Evolutionary conservation across 1,140 invertebrate species (phyloP).

Genomic region (Acromyrmex echinatior): DNA sequence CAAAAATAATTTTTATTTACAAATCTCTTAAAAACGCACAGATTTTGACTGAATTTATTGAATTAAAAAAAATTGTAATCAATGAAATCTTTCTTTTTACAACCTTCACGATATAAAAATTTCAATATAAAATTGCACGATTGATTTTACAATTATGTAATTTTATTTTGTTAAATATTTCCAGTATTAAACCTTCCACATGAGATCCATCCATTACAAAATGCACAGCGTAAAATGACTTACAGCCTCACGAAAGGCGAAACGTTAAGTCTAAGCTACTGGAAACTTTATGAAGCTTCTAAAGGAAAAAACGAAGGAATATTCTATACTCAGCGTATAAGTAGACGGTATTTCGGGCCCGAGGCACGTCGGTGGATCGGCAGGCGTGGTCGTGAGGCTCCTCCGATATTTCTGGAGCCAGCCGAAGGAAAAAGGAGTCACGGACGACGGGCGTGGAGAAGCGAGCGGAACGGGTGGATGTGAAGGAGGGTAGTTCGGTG

Average conservation of each 20-base stretch:
- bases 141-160: background rate
- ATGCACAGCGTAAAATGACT: conserved; percentile 34
- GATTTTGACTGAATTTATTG: background rate
- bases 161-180: background rate
- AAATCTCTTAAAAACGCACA: background rate
- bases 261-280: conserved; percentile 48
- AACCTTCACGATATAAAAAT: background rate
- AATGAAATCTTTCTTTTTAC: background rate
- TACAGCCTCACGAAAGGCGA: conserved; percentile 39
- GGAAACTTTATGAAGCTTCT: conserved; percentile 54
- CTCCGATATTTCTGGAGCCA: conserved; percentile 70
- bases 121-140: background rate
- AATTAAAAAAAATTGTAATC: background rate
- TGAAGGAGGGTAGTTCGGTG: conserved; percentile 68
- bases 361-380: conserved; percentile 55
- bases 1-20: conserved; percentile 8
- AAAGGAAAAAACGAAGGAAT: conserved; percentile 43
- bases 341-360: conserved; percentile 62
- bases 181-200: background rate
- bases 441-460: conserved; percentile 64
- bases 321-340: conserved; percentile 61
- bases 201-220: conserved; percentile 12
- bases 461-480: conserved; percentile 33
- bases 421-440: conserved; percentile 63
- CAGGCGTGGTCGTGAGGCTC: conserved; percentile 74